A percentile compares a stretch with the other conserved stretches of the same genome.
Evolutionary conservation across 2,888 invertebrate genomes (phyloP).

Genomic region (Pristionchus japonicus): DNA sequence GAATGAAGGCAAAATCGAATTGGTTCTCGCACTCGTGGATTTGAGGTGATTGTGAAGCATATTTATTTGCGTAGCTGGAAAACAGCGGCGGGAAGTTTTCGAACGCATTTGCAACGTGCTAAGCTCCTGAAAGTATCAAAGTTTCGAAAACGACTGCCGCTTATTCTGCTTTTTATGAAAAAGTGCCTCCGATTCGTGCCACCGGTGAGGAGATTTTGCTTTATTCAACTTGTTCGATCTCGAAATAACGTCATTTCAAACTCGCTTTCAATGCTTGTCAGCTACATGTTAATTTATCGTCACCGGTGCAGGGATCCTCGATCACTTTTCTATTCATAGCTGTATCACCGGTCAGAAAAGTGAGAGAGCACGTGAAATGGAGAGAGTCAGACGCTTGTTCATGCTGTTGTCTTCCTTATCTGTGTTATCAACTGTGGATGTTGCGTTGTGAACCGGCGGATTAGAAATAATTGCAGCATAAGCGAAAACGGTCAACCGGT

Average conservation of each 20-base stretch:
- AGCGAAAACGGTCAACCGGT: constrained; percentile 31
- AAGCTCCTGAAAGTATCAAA: background rate
- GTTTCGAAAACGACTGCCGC: background rate
- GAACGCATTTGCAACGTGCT: background rate
- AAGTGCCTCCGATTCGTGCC: background rate
- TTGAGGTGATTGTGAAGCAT: background rate
- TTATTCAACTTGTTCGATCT: background rate
- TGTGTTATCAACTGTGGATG: background rate
- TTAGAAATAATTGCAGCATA: constrained; percentile 26
- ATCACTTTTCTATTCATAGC: background rate
- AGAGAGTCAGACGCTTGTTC: background rate
- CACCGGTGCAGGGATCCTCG: constrained; percentile 23
- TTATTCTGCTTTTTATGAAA: background rate
- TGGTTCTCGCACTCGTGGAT: background rate
- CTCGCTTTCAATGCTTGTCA: no score
- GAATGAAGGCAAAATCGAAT: background rate
- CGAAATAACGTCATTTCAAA: background rate
- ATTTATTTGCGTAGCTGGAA: background rate
- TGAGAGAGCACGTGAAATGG: background rate
- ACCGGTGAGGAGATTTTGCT: background rate
- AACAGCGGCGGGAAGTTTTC: background rate
- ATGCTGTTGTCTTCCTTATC: constrained; percentile 8
- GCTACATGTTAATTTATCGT: background rate
- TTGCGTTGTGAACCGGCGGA: background rate
- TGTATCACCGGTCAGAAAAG: background rate